Conservation (phyloP, 2,888 invertebrate species). For the Limenitis camilla region DNA sequence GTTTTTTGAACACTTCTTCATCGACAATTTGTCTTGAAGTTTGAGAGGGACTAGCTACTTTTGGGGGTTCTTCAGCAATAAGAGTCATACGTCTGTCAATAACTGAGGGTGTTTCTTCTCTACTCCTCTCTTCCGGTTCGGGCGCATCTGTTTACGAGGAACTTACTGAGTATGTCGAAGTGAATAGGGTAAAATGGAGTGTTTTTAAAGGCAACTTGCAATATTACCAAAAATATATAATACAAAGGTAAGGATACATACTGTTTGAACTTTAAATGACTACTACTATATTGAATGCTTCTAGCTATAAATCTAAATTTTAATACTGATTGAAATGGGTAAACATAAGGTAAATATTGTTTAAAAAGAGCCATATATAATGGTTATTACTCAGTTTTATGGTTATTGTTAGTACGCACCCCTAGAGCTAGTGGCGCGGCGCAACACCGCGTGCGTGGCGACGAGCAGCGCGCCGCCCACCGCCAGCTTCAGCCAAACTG, state of each 20-base stretch:
- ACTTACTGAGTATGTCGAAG: conserved; percentile 22
- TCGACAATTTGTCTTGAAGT: conserved; percentile 9
- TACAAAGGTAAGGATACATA: too few relatives aligned
- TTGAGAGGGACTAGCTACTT: conserved; percentile 30
- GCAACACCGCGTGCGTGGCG: conserved; percentile 89
- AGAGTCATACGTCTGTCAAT: conserved; percentile 64
- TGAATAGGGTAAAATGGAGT: neutral
- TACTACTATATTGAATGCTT: too few relatives aligned
- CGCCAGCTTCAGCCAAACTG: conserved; percentile 91
- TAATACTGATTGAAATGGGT: too few relatives aligned
- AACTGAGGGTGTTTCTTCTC: conserved; percentile 48
- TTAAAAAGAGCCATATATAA: too few relatives aligned
- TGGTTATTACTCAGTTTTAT: conserved; percentile 13
- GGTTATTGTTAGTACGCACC: conserved; percentile 73
- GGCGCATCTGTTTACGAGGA: conserved; percentile 45
- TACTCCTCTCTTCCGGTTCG: conserved; percentile 39
- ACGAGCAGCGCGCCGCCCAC: conserved; percentile 89
- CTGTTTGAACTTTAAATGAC: too few relatives aligned
- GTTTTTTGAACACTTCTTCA: conserved; percentile 20
- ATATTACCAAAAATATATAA: too few relatives aligned
- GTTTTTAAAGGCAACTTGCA: too few relatives aligned
- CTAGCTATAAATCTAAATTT: too few relatives aligned
- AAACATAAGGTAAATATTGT: too few relatives aligned
- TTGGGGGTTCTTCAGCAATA: conserved; percentile 42
- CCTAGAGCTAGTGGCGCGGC: conserved; percentile 77